Percentiles rank a stretch among this genome's conserved stretches.
These are phyloP conservation scores for Anniella stebbinsi DNA, from an alignment of 2,797 vertebrate species.

Conservation along the genomic window DNA sequence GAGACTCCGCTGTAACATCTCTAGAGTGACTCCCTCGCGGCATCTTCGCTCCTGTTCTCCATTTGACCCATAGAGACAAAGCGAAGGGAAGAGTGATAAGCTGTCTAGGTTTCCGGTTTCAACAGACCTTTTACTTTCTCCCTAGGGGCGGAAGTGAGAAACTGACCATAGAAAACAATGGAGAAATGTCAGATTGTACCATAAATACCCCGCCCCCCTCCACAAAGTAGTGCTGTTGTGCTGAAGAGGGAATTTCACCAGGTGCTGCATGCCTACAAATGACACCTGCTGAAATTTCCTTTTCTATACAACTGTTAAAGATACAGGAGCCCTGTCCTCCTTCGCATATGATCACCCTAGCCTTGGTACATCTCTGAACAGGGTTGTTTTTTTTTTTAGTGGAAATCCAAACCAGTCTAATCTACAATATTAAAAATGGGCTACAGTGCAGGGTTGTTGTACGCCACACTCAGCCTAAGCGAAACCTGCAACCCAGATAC, in stretches of 20 bases:
- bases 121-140: background rate
- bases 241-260: too few relatives aligned
- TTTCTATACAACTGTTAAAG: too few relatives aligned
- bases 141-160: background rate
- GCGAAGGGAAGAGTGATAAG: background rate
- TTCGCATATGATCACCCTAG: too few relatives aligned
- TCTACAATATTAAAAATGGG: too few relatives aligned
- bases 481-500: background rate
- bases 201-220: background rate
- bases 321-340: background rate
- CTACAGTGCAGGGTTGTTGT: background rate
- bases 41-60: background rate
- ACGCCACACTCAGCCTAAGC: background rate
- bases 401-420: background rate
- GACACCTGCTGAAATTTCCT: too few relatives aligned
- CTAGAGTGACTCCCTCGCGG: slow-evolving; percentile 1
- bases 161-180: too few relatives aligned
- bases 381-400: background rate
- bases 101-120: too few relatives aligned
- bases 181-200: background rate
- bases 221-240: background rate
- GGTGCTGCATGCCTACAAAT: too few relatives aligned
- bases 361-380: background rate
- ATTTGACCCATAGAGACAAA: slow-evolving; percentile 10
- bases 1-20: background rate